Base-by-base conservation (phyloP, 2,888 invertebrate genomes). In the Protophormia terraenovae region DNA sequence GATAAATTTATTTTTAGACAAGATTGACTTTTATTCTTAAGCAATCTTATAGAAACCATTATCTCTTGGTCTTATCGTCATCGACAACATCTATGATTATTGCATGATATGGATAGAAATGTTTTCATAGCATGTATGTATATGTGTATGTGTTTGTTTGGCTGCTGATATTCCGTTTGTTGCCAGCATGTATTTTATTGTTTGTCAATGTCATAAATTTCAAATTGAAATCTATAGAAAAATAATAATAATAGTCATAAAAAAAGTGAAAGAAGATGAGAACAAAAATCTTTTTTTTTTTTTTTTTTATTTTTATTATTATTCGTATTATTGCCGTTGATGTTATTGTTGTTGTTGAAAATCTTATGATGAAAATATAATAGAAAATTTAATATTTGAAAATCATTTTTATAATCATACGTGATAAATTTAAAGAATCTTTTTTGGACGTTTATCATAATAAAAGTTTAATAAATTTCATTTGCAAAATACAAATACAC, bases 181-280 rank as follows among this genome's bases (percentile, higher is more conserved):
- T 67, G 64, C 22, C 60, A 47, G 72, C 72, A 50, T 73, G 66
- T 80, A 47, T 76, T 73, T 83, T 72, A 67, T 79, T 75, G 71
- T 79, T 84, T 79, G 79, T 79, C 64, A 75, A 84, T 79, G 79
- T 84, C 75, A 79, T 78, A 84, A 79, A 84, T 79, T 84, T 79
- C 71, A 79, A 84, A 84, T 75, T 84, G 83, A 83, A 83, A 78
- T 73, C 50, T 73, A 32, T 53, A 75, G 62, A 75, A 75, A 50
- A 50, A 55, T 55, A 55, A 55, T 58, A 55, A 55, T 55, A 71
- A 71, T 55, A 71, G 41, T 55, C 50, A 69, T 50, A 47, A 60
- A 60, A n/a, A 73, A 73, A 45, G 8, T 58, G 8, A 7, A 62
- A 50, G 41, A 72, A 45, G 29, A 67, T 19, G 45, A 55, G 41